Evolutionary conservation across 35 echinoderm and acorn worm species (phyloP).

Genomic region (Acanthaster planci): DNA sequence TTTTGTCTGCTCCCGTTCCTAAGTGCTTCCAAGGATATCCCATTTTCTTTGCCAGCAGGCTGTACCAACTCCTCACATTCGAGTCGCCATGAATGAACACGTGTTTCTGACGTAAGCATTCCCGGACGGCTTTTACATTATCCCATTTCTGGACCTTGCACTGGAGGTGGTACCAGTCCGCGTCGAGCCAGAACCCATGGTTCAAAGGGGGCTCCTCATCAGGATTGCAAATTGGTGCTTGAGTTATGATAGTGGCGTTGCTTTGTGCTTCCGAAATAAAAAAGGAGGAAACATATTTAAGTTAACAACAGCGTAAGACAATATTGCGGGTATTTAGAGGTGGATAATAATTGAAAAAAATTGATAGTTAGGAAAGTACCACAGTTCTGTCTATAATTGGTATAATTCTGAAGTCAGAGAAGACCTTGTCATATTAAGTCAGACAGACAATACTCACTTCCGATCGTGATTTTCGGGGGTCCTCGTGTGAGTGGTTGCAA

Average conservation of each 20-base stretch:
- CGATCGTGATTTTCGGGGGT: neutral
- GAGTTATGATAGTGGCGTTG: neutral
- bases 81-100: constrained; percentile 45
- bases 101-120: constrained; percentile 24
- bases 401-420: no score
- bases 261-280: neutral
- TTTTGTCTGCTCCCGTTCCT: neutral
- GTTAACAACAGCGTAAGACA: no score
- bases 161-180: neutral
- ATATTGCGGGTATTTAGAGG: no score
- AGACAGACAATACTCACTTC: neutral
- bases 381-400: no score
- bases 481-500: neutral
- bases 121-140: neutral
- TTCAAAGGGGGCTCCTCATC: neutral
- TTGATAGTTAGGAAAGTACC: no score
- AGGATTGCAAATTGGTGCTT: constrained; percentile 27
- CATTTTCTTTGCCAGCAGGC: neutral
- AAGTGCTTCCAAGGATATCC: neutral
- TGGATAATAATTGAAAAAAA: no score
- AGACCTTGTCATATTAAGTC: no score
- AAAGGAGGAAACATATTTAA: no score
- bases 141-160: constrained; percentile 31
- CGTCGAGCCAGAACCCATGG: constrained; percentile 39
- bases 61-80: constrained; percentile 22